Percentiles rank a stretch among this genome's conserved stretches.
phyloP scores from a whole-genome alignment of 2,888 invertebrate species.

The Hyposoter didymator region DNA sequence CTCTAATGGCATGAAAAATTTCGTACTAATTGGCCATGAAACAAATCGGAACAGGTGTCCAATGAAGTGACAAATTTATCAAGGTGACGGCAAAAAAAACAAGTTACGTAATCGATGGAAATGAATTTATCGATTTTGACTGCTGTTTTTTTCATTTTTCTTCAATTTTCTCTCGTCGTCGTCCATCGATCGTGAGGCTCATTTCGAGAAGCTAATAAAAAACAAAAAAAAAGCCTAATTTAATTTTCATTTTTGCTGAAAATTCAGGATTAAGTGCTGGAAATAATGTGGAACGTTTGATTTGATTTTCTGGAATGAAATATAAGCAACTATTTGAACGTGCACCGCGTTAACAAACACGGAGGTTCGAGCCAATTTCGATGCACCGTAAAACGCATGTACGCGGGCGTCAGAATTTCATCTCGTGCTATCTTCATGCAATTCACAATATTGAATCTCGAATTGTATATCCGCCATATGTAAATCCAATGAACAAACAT shows the following conservation, averaged over 20 bases:
- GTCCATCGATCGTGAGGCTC: neutral
- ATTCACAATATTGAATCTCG: conserved; percentile 45
- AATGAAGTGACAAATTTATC: neutral
- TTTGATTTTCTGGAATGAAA: conserved; percentile 1
- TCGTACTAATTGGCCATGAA: neutral
- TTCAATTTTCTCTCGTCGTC: neutral
- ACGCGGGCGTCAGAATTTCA: neutral
- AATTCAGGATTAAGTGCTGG: neutral
- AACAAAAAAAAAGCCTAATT: neutral
- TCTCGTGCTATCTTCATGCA: neutral
- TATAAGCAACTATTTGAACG: conserved; percentile 4
- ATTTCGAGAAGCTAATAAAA: neutral
- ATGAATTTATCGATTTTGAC: neutral
- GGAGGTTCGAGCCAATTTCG: conserved; percentile 14
- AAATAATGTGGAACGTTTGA: neutral
- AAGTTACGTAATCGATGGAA: neutral
- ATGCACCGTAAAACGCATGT: conserved; percentile 1
- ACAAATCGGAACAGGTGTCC: neutral
- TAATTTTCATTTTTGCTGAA: neutral
- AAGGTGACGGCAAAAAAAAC: neutral
- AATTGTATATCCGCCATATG: conserved; percentile 17
- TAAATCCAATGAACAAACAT: conserved; percentile 48
- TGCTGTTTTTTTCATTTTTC: neutral
- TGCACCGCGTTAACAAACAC: conserved; percentile 19
- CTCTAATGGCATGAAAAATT: neutral